A percentile compares a stretch with the other conserved stretches of the same genome.
These are phyloP conservation scores for Caenorhabditis panamensis DNA, from an alignment of 2,888 invertebrate genomes.

Conservation along the genomic window DNA sequence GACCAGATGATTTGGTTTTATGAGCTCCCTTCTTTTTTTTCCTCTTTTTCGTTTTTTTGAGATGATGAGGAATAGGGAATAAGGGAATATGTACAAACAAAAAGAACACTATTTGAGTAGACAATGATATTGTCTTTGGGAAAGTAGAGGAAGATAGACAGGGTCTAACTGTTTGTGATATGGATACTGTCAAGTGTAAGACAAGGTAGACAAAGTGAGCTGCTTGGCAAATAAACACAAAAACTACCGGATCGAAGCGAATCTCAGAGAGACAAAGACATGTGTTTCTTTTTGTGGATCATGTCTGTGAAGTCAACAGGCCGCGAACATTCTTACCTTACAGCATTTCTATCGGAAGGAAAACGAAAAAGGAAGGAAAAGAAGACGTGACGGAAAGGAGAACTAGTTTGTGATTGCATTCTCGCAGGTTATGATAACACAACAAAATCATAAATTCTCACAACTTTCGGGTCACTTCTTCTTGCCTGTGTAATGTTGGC, in stretches of 20 bases:
- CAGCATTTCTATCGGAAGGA: too few species aligned
- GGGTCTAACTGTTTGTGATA: conserved; percentile 49
- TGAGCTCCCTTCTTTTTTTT: not conserved
- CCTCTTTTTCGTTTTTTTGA: not conserved
- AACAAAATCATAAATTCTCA: conserved; percentile 35
- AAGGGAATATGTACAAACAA: conserved; percentile 34
- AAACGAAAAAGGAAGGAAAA: not conserved
- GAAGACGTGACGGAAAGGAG: conserved; percentile 10
- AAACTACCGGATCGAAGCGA: conserved; percentile 7
- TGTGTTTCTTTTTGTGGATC: conserved; percentile 2
- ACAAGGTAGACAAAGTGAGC: conserved; percentile 36
- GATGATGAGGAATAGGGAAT: not conserved
- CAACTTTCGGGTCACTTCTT: conserved; percentile 2
- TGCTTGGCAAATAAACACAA: conserved; percentile 51
- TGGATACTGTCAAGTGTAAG: conserved; percentile 57
- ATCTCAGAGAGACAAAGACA: not conserved
- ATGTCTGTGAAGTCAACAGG: not conserved
- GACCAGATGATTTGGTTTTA: conserved; percentile 1
- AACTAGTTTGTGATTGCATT: conserved; percentile 34
- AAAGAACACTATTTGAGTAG: conserved; percentile 45
- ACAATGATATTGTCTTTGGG: conserved; percentile 1
- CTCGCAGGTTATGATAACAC: conserved; percentile 45
- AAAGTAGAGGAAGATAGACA: conserved; percentile 20
- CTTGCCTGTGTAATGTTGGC: conserved; percentile 7
- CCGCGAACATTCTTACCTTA: too few species aligned